A percentile compares a stretch with the other conserved stretches of the same genome.
Evolutionary conservation across 2,888 invertebrate genomes (phyloP).

Genomic region (Agriopis aurantiaria): DNA sequence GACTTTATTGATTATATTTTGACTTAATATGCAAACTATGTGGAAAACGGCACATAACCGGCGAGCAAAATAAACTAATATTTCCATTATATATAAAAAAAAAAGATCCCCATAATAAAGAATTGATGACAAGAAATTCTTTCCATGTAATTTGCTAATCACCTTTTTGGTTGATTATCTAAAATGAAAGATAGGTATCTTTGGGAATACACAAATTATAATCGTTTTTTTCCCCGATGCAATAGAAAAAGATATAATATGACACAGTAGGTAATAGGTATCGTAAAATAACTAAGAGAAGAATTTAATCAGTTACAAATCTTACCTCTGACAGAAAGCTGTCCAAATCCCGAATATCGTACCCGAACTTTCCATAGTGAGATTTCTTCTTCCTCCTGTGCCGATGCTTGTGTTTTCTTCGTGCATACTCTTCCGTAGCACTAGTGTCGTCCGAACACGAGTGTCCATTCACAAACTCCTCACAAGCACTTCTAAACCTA

Average conservation of each 20-base stretch:
- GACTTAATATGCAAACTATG: too few relatives aligned
- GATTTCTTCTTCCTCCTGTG: conserved; percentile 75
- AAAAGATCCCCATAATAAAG: too few relatives aligned
- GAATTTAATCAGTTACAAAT: neutral
- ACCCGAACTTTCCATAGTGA: conserved; percentile 85
- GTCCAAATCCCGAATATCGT: conserved; percentile 93
- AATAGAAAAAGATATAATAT: neutral
- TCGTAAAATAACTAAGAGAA: neutral
- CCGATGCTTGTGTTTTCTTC: conserved; percentile 80
- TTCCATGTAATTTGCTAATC: too few relatives aligned
- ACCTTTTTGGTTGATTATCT: neutral
- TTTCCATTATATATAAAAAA: too few relatives aligned
- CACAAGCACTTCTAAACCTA: conserved; percentile 76
- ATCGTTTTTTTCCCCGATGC: neutral
- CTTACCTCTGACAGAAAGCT: conserved; percentile 91
- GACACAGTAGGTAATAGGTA: too few relatives aligned
- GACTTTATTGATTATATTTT: too few relatives aligned
- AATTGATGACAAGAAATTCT: too few relatives aligned
- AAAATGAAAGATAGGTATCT: neutral
- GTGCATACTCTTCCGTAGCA: conserved; percentile 74
- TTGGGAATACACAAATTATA: too few relatives aligned
- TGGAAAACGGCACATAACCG: too few relatives aligned
- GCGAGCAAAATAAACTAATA: too few relatives aligned
- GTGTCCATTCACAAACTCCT: conserved; percentile 72
- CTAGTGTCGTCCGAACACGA: conserved; percentile 73